Conservation (phyloP, 2,797 vertebrate species). For the Gymnodraco acuticeps region DNA sequence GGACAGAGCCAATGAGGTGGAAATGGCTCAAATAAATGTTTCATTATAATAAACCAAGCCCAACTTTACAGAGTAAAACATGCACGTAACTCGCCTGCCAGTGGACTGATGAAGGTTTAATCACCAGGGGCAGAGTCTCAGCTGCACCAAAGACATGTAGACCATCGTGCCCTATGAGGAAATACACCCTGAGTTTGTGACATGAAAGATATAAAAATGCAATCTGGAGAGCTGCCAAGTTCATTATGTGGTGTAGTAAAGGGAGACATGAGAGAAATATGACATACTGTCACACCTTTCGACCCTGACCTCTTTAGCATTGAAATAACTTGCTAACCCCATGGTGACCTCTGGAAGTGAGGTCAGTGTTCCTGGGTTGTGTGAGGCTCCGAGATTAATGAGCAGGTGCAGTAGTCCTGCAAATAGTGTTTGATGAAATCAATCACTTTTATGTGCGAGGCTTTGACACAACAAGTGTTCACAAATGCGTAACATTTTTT, state of each 20-base stretch:
- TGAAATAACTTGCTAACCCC: slow-evolving; percentile 60
- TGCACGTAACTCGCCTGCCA: slow-evolving; percentile 18
- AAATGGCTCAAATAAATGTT: slow-evolving; percentile 27
- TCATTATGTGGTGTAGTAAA: slow-evolving; percentile 50
- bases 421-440: slow-evolving; percentile 29
- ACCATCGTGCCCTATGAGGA: slow-evolving; percentile 43
- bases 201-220: slow-evolving; percentile 57
- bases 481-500: not conserved
- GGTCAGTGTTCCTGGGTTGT: slow-evolving; percentile 34
- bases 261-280: slow-evolving; percentile 66
- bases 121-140: slow-evolving; percentile 27
- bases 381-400: slow-evolving; percentile 36
- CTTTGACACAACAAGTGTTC: not conserved
- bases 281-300: slow-evolving; percentile 42
- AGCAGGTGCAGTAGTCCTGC: slow-evolving; percentile 26
- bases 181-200: slow-evolving; percentile 46
- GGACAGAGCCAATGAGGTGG: slow-evolving; percentile 25
- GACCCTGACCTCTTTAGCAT: slow-evolving; percentile 60
- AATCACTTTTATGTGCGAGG: slow-evolving; percentile 43
- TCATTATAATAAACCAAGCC: slow-evolving; percentile 22
- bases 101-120: slow-evolving; percentile 24
- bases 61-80: slow-evolving; percentile 5
- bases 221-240: slow-evolving; percentile 47
- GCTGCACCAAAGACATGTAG: slow-evolving; percentile 27
- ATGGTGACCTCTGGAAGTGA: slow-evolving; percentile 41